Base-by-base conservation (phyloP, 2,797 vertebrate species). In the Cephalopachus bancanus region DNA sequence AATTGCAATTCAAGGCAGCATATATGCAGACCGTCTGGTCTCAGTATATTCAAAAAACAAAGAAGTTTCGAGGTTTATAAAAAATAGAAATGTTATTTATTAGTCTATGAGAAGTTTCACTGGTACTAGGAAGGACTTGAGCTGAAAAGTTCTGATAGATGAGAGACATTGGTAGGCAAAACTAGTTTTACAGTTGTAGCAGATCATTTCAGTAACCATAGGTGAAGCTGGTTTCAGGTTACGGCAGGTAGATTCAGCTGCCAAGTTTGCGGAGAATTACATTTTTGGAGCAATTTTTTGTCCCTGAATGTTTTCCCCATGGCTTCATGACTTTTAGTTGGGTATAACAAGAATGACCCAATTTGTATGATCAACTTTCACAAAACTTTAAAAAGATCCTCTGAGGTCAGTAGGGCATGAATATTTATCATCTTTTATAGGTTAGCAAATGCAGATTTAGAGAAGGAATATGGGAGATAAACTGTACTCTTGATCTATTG, bases 381-480 rank as follows among this genome's bases (percentile, higher is more conserved):
- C 17, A 69, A 69, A 69, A 71, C 15, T 59, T 96, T 10, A 79
- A 78, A 79, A 83, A 62, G 33, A 44, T 69, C 12, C 26, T 84
- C 30, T 92, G 62, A 90, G 15, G 19, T 89, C 59, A 91, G 12
- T 53, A 76, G 22, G 3, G 28, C 26, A 49, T 75, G 33, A 1
- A 37, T 83, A 81, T 51, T 83, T 75, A 37, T 72, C 17, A 51
- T 76, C 24, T 74, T 84, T 92, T 53, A 57, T 0, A 89, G 37
- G 62, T 76, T 14, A 89, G 59, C 14, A 96, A 92, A 83, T 28
- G 20, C 67, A 88, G 33, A 81, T 28, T 84, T 59, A 83, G 4
- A 53, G 75, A 53, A 64, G 30, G 19, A 57, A 78, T 78, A 64
- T 11, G 15, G 4, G 12, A 74, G 10, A 69, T 74, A 72, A 93